phyloP scores from a whole-genome alignment of 2,113 vertebrate species.

The Pica pica region DNA sequence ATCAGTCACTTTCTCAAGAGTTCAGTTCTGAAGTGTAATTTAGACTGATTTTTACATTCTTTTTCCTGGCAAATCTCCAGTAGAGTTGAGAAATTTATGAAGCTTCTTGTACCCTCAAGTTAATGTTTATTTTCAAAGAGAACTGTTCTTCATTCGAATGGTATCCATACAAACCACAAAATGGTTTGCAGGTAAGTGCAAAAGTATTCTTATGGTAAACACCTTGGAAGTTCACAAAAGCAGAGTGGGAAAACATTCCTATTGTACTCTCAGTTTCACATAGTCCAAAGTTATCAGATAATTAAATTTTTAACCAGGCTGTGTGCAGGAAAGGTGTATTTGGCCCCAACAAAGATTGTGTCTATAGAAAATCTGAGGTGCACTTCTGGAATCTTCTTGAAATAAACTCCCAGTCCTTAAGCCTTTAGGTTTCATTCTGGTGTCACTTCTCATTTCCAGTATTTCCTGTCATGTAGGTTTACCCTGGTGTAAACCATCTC shows the following conservation, averaged over 20 bases:
- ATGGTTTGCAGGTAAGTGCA: neutral
- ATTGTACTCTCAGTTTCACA: neutral
- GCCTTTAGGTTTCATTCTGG: neutral
- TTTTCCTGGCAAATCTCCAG: neutral
- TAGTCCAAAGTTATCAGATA: neutral
- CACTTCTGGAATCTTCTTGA: neutral
- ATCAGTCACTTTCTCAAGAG: neutral
- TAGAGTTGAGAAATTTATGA: neutral
- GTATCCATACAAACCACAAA: neutral
- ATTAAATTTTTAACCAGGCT: neutral
- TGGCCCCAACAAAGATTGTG: neutral
- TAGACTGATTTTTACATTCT: neutral
- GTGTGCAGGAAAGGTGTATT: neutral
- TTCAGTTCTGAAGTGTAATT: neutral
- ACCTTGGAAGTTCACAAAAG: neutral
- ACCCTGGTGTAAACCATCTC: neutral
- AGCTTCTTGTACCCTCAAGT: neutral
- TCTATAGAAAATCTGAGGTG: neutral
- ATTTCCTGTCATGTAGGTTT: neutral
- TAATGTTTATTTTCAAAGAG: neutral
- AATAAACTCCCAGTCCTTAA: neutral
- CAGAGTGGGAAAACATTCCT: neutral
- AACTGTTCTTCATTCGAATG: neutral
- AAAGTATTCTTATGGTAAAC: neutral
- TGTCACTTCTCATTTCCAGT: neutral